Conservation (phyloP, 2,797 vertebrate species). For the Falco cherrug region DNA sequence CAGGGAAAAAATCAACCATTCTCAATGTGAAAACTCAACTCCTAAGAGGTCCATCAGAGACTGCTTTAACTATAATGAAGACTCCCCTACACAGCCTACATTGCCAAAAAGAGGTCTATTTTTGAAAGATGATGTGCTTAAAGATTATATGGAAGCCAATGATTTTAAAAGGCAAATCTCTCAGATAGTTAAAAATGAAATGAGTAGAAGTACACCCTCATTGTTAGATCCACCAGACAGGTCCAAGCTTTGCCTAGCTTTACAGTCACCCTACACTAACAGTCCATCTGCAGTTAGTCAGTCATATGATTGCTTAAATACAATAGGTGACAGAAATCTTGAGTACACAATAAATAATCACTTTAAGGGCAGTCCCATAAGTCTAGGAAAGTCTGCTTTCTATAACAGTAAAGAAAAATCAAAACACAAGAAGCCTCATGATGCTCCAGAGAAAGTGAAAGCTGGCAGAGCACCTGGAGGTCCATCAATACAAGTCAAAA, state of each 20-base stretch:
- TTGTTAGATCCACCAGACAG: conserved; percentile 86
- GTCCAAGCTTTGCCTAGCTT: conserved; percentile 88
- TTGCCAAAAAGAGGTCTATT: conserved; percentile 88
- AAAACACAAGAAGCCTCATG: conserved; percentile 57
- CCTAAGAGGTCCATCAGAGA: conserved; percentile 87
- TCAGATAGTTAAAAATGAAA: conserved; percentile 80
- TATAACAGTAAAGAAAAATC: conserved; percentile 73
- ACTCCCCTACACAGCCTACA: conserved; percentile 88
- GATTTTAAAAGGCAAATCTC: conserved; percentile 61
- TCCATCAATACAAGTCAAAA: conserved; percentile 13
- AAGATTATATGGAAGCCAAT: conserved; percentile 48
- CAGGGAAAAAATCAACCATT: conserved; percentile 55
- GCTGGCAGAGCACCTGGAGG: not conserved
- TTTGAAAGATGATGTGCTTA: conserved; percentile 75
- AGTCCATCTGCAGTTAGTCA: conserved; percentile 80
- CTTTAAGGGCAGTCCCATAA: conserved; percentile 65
- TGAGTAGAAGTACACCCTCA: conserved; percentile 88
- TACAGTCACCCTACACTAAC: conserved; percentile 82
- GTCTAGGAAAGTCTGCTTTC: conserved; percentile 52
- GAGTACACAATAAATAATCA: conserved; percentile 66
- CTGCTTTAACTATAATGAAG: conserved; percentile 82
- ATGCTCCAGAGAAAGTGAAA: conserved; percentile 44
- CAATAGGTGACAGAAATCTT: conserved; percentile 71
- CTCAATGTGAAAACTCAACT: conserved; percentile 77
- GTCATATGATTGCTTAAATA: conserved; percentile 86